These are phyloP conservation scores for Notothenia coriiceps DNA, from an alignment of 2,113 vertebrate species.

Conservation along the genomic window DNA sequence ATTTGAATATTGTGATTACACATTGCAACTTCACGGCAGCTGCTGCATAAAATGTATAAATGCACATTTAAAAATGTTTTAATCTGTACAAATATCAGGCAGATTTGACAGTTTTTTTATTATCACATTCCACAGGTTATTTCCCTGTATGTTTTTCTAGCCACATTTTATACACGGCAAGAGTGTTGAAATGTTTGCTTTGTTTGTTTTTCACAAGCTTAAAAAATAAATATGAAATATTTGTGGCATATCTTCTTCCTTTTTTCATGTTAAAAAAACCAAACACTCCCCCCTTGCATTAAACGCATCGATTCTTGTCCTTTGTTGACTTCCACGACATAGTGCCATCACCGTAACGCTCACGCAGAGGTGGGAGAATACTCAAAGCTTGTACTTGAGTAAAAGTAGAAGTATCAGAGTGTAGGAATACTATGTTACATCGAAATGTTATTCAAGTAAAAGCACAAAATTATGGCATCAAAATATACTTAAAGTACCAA, in stretches of 20 bases:
- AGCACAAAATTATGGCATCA: too few relatives aligned
- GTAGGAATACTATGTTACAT: too few relatives aligned
- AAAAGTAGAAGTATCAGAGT: too few relatives aligned
- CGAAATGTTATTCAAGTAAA: too few relatives aligned
- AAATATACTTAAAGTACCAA: too few relatives aligned
- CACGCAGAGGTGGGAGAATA: too few relatives aligned
- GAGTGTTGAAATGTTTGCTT: slow-evolving; percentile 27
- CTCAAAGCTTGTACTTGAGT: too few relatives aligned
- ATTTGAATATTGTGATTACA: slow-evolving; percentile 16
- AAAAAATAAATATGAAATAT: slow-evolving; percentile 24
- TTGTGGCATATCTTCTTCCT: background rate
- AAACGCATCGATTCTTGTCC: too few relatives aligned
- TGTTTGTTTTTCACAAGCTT: slow-evolving; percentile 26
- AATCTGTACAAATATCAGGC: background rate
- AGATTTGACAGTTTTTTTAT: slow-evolving; percentile 16
- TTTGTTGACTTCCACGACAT: too few relatives aligned
- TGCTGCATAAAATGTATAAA: slow-evolving; percentile 22
- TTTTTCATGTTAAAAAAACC: background rate
- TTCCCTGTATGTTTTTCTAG: background rate
- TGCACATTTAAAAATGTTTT: background rate
- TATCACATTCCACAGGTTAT: background rate
- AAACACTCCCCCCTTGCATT: too few relatives aligned
- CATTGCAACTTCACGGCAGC: slow-evolving; percentile 4
- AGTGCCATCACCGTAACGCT: too few relatives aligned
- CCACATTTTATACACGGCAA: background rate